Percentiles rank a stretch among this genome's conserved stretches.
Conservation (phyloP, 2,888 invertebrate genomes). For the Synergus laeviventris region DNA sequence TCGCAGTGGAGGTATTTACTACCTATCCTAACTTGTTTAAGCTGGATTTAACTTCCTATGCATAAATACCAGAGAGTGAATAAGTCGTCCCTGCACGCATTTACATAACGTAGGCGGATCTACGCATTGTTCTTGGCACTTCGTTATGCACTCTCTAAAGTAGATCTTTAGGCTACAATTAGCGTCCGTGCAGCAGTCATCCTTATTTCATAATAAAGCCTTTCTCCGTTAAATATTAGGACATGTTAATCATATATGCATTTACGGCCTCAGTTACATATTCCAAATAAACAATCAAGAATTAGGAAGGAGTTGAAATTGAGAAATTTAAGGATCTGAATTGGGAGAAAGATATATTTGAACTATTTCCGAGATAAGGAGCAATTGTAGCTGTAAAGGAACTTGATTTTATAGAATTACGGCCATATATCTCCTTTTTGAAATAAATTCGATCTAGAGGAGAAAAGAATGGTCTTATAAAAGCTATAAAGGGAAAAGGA, state of each 20-base stretch:
- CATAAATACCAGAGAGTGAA: background rate
- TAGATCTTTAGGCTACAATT: constrained; percentile 35
- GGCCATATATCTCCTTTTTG: background rate
- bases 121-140: constrained; percentile 34
- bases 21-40: constrained; percentile 14
- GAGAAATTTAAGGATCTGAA: too few relatives aligned
- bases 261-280: background rate
- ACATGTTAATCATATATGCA: background rate
- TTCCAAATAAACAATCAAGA: too few relatives aligned
- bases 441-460: background rate
- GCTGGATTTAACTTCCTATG: background rate
- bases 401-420: background rate
- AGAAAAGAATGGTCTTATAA: background rate
- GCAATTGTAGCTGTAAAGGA: too few relatives aligned
- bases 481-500: background rate
- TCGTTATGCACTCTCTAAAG: constrained; percentile 25
- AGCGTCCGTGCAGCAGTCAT: constrained; percentile 9
- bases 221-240: constrained; percentile 13
- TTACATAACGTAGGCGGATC: constrained; percentile 34
- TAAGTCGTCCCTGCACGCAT: constrained; percentile 6
- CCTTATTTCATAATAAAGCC: constrained; percentile 19
- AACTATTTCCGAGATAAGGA: too few relatives aligned
- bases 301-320: too few relatives aligned
- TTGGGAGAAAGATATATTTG: too few relatives aligned
- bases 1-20: constrained; percentile 21